Evolutionary conservation across 1,140 invertebrate species (phyloP), one percentile per base, ranked within the genome.

Genomic region (Eurosta solidaginis): DNA sequence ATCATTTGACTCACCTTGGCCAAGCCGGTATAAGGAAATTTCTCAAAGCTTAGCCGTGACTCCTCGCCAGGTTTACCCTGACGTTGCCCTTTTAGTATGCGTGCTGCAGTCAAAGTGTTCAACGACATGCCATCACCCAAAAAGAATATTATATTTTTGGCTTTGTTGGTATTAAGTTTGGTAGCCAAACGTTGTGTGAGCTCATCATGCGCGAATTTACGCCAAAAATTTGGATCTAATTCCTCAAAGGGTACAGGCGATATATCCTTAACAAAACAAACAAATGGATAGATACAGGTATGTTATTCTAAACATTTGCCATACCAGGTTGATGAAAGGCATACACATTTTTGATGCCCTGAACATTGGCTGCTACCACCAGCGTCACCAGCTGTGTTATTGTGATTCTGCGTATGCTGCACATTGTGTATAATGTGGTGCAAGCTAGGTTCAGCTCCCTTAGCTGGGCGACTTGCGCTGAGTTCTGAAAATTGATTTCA

Each of bases 111-210:
- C 10, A 94, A 81, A 0, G 94, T 94, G 2, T 92, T 88, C 10
- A 94, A 85, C 1, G 93, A 93, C 91, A 95, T 92, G 2, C 94
- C 94, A 83, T 95, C 94, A 0, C 94, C 94, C 50, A 96, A 83
- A 81, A 94, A 93, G 78, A 95, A 85, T 17, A 95, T 92, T 0
- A 94, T 88, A 84, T 94, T 94, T 80, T 92, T 93, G 7, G 94
- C 93, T 63, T 78, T 3, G 2, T 44, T 78, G 77, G 1, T 82
- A 22, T 78, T 78, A 7, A 47, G 73, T 2, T 44, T 47, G 1
- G 25, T 73, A 1, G 78, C 54, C 68, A 84, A 6, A 3, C 85
- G 82, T 14, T 76, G 75, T 12, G 27, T 25, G 7, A 86, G 50
- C 22, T 82, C 80, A 6, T 54, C 47, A 47, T 83, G 80, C 4